phyloP scores from a whole-genome alignment of 2,797 vertebrate genomes.

The Platyrinchus mystaceus region DNA sequence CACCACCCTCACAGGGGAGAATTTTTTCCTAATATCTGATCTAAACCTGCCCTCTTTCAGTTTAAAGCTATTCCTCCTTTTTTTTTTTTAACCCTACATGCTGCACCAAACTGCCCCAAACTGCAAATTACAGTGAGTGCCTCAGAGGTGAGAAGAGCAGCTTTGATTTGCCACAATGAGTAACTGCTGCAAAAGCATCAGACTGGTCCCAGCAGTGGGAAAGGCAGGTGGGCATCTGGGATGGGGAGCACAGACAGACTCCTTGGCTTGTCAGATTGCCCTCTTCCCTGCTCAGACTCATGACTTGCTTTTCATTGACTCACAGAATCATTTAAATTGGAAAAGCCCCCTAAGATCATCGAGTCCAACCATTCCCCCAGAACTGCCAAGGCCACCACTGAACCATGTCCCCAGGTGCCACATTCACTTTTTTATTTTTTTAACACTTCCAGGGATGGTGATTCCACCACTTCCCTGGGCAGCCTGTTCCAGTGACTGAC shows the following conservation, averaged over 20 bases:
- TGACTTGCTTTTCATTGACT: neutral
- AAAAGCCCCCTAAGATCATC: rapidly evolving
- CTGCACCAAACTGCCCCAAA: neutral
- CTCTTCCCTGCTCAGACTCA: neutral
- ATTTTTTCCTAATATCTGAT: neutral
- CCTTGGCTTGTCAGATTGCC: neutral
- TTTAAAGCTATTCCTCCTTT: neutral
- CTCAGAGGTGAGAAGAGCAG: neutral
- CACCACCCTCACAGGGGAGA: neutral
- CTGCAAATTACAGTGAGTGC: neutral
- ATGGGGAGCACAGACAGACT: neutral
- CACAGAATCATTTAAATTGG: neutral
- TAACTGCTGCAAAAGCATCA: neutral
- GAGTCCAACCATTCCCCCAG: neutral
- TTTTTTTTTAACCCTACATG: neutral
- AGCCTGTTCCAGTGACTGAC: neutral
- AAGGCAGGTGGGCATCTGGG: neutral
- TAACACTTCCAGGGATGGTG: neutral
- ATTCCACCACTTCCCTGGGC: neutral
- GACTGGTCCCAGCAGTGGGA: neutral
- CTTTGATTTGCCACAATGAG: neutral
- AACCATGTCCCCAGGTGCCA: neutral
- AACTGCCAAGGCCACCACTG: neutral
- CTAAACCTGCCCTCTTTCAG: neutral
- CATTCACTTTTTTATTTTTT: neutral